Percentiles rank a stretch among this genome's conserved stretches.
phyloP scores from a whole-genome alignment of 2,113 vertebrate species.

The Xiphophorus maculatus region DNA sequence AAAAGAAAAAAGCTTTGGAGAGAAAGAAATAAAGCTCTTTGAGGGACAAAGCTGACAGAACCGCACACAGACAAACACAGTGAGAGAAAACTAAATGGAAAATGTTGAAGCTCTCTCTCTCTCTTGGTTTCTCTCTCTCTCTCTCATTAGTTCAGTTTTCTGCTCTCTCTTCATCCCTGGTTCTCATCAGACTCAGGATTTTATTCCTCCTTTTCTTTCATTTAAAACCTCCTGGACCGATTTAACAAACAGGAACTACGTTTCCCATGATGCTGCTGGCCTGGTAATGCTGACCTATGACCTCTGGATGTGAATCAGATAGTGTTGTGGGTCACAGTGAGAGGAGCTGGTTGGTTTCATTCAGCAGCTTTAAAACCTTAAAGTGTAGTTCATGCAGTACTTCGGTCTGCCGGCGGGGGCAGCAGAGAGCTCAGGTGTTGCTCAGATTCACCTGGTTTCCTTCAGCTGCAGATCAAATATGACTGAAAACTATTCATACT shows the following conservation, averaged over 20 bases:
- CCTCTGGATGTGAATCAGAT: neutral
- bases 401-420: neutral
- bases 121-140: no score
- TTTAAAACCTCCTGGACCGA: neutral
- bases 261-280: neutral
- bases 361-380: neutral
- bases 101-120: slow-evolving; percentile 40
- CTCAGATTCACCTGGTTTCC: no score
- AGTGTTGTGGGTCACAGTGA: neutral
- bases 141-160: neutral
- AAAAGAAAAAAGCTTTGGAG: slow-evolving; percentile 59
- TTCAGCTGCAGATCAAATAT: no score
- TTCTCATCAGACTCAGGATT: neutral
- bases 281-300: neutral
- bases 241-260: neutral
- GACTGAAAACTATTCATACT: no score
- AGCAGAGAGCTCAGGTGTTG: neutral
- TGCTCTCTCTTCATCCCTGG: neutral
- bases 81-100: slow-evolving; percentile 52
- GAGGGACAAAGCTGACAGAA: slow-evolving; percentile 81
- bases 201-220: neutral
- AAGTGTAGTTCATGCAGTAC: neutral
- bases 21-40: slow-evolving; percentile 83
- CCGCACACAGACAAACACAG: slow-evolving; percentile 70
- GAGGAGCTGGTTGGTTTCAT: neutral